These are phyloP conservation scores for Hemithea aestivaria DNA, from an alignment of 2,888 invertebrate genomes.

Conservation along the genomic window DNA sequence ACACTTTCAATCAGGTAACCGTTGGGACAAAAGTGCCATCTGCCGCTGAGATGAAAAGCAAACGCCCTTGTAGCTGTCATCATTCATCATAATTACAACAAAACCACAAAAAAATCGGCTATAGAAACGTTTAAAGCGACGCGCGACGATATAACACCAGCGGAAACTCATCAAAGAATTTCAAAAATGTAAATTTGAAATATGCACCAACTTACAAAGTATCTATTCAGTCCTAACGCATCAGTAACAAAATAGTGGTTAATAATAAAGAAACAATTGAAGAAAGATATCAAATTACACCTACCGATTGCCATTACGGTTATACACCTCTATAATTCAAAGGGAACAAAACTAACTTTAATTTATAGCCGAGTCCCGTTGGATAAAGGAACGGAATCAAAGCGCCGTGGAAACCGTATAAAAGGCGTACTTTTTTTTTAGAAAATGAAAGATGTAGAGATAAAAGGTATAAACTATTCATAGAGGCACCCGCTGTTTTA, in stretches of 20 bases:
- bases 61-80: constrained; percentile 48
- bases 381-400: constrained; percentile 74
- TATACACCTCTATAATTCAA: constrained; percentile 75
- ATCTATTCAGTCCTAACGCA: constrained; percentile 5
- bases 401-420: constrained; percentile 68
- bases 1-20: constrained; percentile 22
- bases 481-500: constrained; percentile 74
- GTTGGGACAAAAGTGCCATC: constrained; percentile 36
- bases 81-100: constrained; percentile 55
- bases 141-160: constrained; percentile 29
- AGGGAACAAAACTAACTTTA: constrained; percentile 69
- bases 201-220: constrained; percentile 3
- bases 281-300: constrained; percentile 72
- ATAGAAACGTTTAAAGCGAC: constrained; percentile 33
- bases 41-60: constrained; percentile 42
- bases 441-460: constrained; percentile 58
- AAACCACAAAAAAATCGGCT: constrained; percentile 37
- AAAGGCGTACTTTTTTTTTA: constrained; percentile 54
- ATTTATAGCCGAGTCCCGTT: constrained; percentile 72
- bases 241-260: constrained; percentile 43
- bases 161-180: constrained; percentile 22
- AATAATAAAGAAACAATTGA: constrained; percentile 61
- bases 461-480: constrained; percentile 68
- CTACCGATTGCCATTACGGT: constrained; percentile 76
- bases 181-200: constrained; percentile 14